A percentile compares a stretch with the other conserved stretches of the same genome.
Conservation (phyloP, 2,888 invertebrate genomes). For the Malthinus flaveolus region DNA sequence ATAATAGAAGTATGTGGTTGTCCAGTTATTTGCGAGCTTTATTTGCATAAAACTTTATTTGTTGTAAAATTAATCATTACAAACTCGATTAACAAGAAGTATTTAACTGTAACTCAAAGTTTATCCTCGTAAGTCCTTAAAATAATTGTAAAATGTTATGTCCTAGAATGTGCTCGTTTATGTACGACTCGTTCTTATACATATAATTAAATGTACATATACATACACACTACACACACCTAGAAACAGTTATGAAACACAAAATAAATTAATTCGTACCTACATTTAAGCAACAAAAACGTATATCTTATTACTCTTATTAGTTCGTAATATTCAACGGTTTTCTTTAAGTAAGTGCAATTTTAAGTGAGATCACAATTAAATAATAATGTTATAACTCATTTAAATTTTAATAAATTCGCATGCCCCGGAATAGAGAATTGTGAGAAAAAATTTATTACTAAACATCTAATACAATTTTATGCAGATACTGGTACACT, state of each 20-base stretch:
- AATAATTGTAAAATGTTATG: no score
- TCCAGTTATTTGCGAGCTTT: no score
- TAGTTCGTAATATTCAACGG: not conserved
- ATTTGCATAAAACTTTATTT: no score
- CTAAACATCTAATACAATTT: not conserved
- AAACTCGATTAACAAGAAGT: no score
- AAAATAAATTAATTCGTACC: not conserved
- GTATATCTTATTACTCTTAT: no score
- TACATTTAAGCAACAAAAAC: not conserved
- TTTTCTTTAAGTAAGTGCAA: not conserved
- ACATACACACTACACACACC: constrained; percentile 11
- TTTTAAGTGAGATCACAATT: not conserved
- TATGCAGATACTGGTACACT: not conserved
- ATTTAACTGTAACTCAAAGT: no score
- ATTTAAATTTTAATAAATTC: not conserved
- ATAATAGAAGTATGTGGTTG: no score
- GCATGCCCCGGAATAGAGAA: not conserved
- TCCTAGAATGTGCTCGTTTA: no score
- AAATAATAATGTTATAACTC: not conserved
- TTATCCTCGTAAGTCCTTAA: no score
- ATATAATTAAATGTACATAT: constrained; percentile 17
- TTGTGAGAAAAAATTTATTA: constrained; percentile 2
- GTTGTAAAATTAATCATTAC: no score
- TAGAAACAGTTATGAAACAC: constrained; percentile 19
- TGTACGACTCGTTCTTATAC: constrained; percentile 1